These are phyloP conservation scores for Pangasius macronema DNA, from an alignment of 2,797 vertebrate genomes.

Conservation along the genomic window DNA sequence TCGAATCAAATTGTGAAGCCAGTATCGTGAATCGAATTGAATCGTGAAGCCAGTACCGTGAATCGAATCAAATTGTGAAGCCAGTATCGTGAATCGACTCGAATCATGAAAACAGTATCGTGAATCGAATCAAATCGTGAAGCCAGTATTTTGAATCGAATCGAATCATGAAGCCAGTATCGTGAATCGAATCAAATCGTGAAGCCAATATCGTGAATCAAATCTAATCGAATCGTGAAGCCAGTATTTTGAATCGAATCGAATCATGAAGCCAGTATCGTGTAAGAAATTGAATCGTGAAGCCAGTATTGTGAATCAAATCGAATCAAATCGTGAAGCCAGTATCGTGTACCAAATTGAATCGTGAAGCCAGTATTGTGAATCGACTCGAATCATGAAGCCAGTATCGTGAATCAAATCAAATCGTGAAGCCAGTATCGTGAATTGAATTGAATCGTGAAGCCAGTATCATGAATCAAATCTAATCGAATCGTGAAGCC, in stretches of 20 bases:
- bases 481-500: background rate
- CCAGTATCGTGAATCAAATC: background rate
- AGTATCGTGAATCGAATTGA: background rate
- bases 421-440: no score
- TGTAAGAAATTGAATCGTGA: no score
- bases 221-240: background rate
- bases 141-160: background rate
- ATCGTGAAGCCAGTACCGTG: background rate
- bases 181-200: background rate
- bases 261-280: background rate
- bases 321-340: background rate
- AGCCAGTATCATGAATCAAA: background rate
- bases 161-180: background rate
- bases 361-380: background rate
- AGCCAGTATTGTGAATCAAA: background rate
- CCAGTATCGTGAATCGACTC: background rate
- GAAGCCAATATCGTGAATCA: no score
- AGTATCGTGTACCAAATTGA: background rate
- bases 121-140: background rate
- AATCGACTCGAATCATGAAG: background rate
- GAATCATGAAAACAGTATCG: background rate
- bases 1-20: background rate
- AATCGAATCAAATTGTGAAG: background rate
- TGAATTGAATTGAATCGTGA: no score
- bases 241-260: background rate